These are phyloP conservation scores for Urosaurus nigricauda DNA, from an alignment of 2,797 vertebrate genomes.

Conservation along the genomic window DNA sequence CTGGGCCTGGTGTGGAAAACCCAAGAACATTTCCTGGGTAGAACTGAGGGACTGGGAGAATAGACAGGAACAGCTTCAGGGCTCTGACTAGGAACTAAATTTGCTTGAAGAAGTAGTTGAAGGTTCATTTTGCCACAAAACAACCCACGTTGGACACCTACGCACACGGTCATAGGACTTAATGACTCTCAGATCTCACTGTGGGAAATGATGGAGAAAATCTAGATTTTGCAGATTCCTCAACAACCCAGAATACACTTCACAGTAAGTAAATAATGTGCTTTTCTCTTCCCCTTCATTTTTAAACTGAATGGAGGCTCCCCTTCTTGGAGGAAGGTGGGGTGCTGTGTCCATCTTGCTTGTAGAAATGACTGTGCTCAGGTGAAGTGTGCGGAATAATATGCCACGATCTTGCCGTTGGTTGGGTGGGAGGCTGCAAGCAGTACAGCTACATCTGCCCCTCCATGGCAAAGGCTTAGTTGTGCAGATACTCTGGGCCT, in stretches of 20 bases:
- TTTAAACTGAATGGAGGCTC: not conserved
- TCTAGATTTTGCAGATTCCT: not conserved
- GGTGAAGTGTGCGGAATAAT: not conserved
- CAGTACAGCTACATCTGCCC: not conserved
- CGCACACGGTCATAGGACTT: rapidly evolving
- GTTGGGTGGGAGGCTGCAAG: not conserved
- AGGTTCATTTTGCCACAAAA: not conserved
- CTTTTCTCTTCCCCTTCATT: too few species aligned
- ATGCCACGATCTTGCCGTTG: too few species aligned
- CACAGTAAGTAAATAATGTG: not conserved
- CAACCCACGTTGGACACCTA: not conserved
- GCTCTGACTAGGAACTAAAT: not conserved
- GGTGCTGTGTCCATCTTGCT: not conserved
- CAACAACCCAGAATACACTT: not conserved
- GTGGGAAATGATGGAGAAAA: not conserved
- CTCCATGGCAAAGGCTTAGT: too few species aligned
- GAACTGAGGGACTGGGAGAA: not conserved
- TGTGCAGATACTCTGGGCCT: too few species aligned
- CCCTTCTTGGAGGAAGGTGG: not conserved
- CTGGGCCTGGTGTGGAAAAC: not conserved
- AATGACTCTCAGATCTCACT: not conserved
- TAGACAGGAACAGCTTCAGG: not conserved
- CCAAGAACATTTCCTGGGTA: not conserved
- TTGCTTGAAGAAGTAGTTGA: not conserved
- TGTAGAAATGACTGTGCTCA: not conserved